Conservation (phyloP, 2,797 vertebrate genomes). For the Gallirallus australis region DNA sequence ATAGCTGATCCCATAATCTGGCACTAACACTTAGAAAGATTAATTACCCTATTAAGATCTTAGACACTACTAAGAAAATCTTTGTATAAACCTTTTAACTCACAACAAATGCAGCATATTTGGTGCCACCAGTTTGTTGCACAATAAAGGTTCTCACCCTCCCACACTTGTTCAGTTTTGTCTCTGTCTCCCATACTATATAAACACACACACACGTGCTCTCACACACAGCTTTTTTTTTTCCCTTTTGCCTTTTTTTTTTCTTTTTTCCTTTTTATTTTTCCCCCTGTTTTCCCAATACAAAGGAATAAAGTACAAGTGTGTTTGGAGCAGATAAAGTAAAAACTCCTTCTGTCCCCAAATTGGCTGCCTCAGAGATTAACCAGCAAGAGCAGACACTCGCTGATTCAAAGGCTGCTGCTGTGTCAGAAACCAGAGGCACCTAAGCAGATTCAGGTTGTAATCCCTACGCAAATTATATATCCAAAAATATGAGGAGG, state of each 20-base stretch:
- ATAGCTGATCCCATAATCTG: constrained; percentile 84
- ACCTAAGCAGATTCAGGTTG: constrained; percentile 73
- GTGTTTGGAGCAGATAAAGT: constrained; percentile 73
- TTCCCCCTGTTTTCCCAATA: background rate
- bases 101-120: constrained; percentile 76
- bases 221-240: background rate
- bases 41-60: constrained; percentile 86
- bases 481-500: constrained; percentile 42
- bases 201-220: constrained; percentile 11
- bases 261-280: background rate
- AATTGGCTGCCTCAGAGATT: constrained; percentile 75
- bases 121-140: constrained; percentile 73
- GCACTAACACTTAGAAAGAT: constrained; percentile 84
- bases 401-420: constrained; percentile 66
- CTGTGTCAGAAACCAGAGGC: constrained; percentile 71
- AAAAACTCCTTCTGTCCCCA: constrained; percentile 68
- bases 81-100: constrained; percentile 82
- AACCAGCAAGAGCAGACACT: constrained; percentile 65
- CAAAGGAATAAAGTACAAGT: constrained; percentile 63
- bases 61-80: constrained; percentile 82
- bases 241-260: background rate
- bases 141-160: constrained; percentile 72
- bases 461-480: constrained; percentile 71
- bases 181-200: constrained; percentile 43
- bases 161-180: constrained; percentile 64